Evolutionary conservation across 2,888 invertebrate genomes (phyloP).

Genomic region (Melanargia galathea): DNA sequence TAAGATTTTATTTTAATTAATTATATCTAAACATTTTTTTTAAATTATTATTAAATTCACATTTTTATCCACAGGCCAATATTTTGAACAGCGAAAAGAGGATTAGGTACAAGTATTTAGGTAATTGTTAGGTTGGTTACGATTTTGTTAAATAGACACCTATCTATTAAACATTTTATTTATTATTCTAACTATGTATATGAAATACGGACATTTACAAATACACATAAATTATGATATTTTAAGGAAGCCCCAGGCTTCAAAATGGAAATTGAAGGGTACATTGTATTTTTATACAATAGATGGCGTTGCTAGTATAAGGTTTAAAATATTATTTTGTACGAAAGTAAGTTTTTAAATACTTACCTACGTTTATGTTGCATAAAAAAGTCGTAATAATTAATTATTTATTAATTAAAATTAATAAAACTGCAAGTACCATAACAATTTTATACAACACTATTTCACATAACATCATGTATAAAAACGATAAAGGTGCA

Average conservation of each 20-base stretch:
- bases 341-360: neutral
- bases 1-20: neutral
- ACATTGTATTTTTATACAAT: too few relatives aligned
- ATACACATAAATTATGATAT: neutral
- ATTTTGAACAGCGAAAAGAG: neutral
- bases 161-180: neutral
- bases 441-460: too few relatives aligned
- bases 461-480: too few relatives aligned
- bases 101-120: too few relatives aligned
- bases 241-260: too few relatives aligned
- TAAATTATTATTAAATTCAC: neutral
- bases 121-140: neutral
- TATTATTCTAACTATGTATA: neutral
- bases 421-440: conserved; percentile 6
- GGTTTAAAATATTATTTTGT: neutral
- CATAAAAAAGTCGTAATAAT: too few relatives aligned
- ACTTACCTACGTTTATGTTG: too few relatives aligned
- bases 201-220: conserved; percentile 3
- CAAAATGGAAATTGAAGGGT: neutral
- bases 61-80: neutral
- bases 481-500: conserved; percentile 1
- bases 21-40: neutral
- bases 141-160: neutral
- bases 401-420: too few relatives aligned
- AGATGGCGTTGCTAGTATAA: conserved; percentile 3